Evolutionary conservation across 2,888 invertebrate species (phyloP).

Genomic region (Xylota sylvarum): DNA sequence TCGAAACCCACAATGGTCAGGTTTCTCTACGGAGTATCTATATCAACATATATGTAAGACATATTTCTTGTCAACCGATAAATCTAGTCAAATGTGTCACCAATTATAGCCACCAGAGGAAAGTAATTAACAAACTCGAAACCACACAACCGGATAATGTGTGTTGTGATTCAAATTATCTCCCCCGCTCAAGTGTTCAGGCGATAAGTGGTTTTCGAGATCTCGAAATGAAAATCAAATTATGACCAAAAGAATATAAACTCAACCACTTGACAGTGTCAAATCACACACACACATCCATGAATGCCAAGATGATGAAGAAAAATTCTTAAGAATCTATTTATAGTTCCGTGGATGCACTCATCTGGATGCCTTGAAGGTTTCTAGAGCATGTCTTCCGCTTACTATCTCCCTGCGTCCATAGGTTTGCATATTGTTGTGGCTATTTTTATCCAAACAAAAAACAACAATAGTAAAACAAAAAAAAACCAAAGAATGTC

Average conservation of each 20-base stretch:
- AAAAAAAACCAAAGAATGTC: constrained; percentile 41
- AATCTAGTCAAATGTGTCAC: constrained; percentile 19
- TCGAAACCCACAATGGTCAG: no score
- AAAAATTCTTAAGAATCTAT: constrained; percentile 29
- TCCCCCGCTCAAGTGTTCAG: constrained; percentile 32
- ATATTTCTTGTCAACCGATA: not conserved
- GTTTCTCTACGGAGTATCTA: no score
- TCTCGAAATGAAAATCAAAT: constrained; percentile 21
- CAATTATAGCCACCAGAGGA: constrained; percentile 25
- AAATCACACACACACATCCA: constrained; percentile 56
- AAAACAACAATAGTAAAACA: not conserved
- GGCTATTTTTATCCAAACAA: constrained; percentile 32
- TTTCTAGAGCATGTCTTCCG: constrained; percentile 45
- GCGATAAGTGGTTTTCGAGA: constrained; percentile 61
- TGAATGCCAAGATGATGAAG: not conserved
- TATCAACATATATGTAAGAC: no score
- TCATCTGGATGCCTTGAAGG: constrained; percentile 54
- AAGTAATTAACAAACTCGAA: constrained; percentile 26
- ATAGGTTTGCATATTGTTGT: constrained; percentile 17
- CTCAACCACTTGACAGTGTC: constrained; percentile 71
- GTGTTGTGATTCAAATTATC: constrained; percentile 53
- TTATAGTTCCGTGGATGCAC: constrained; percentile 24
- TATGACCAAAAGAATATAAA: not conserved
- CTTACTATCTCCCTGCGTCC: not conserved
- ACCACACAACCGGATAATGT: constrained; percentile 18